Percentiles rank a stretch among this genome's conserved stretches.
Conservation (phyloP, 1,140 invertebrate species). For the Orchesella cincta region DNA sequence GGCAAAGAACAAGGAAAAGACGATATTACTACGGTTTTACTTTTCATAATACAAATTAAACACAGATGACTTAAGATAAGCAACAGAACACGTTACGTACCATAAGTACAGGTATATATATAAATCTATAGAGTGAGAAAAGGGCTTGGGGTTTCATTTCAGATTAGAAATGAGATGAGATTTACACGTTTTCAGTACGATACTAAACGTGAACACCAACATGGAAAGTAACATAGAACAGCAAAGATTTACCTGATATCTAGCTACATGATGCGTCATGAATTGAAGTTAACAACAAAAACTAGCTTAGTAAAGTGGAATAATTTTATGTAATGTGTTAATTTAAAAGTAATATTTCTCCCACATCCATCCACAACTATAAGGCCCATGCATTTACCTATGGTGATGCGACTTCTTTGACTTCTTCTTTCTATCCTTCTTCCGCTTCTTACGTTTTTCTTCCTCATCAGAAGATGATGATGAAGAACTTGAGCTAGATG, state of each 20-base stretch:
- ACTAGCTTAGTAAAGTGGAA: conserved; percentile 18
- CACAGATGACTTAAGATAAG: too few species aligned
- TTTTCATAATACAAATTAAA: not conserved
- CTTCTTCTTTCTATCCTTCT: conserved; percentile 47
- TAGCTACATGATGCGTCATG: conserved; percentile 15
- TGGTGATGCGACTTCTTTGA: conserved; percentile 45
- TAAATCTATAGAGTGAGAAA: too few species aligned
- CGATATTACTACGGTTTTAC: conserved; percentile 12
- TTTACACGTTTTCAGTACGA: too few species aligned
- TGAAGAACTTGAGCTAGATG: conserved; percentile 33
- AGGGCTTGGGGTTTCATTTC: too few species aligned
- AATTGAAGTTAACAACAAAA: not conserved
- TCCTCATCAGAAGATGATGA: conserved; percentile 43
- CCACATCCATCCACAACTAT: not conserved
- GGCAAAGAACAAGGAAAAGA: conserved; percentile 27
- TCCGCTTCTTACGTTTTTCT: conserved; percentile 35
- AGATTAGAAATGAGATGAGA: too few species aligned
- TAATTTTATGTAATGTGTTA: not conserved
- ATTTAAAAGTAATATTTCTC: not conserved
- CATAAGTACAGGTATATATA: too few species aligned
- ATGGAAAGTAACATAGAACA: not conserved
- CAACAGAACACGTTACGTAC: too few species aligned
- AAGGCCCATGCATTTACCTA: conserved; percentile 16
- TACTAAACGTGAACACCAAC: too few species aligned
- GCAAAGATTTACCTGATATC: conserved; percentile 8